phyloP scores from a whole-genome alignment of 2,797 vertebrate species.

The Coregonus suidteri region DNA sequence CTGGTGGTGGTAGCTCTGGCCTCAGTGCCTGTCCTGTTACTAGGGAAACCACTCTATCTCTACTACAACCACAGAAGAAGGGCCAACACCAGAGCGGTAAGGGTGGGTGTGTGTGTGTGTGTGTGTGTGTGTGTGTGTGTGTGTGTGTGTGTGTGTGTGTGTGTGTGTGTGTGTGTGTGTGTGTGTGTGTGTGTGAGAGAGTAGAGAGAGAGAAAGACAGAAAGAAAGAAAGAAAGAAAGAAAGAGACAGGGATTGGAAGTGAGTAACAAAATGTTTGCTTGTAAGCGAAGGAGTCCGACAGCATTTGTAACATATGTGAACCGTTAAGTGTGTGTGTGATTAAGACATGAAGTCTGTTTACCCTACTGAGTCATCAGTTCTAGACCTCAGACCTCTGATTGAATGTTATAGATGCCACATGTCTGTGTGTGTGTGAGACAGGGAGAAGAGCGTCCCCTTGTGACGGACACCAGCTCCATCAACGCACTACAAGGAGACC shows the following conservation, averaged over 20 bases:
- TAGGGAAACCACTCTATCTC: slow-evolving; percentile 77
- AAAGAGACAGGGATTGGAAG: neutral
- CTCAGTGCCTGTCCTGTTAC: slow-evolving; percentile 78
- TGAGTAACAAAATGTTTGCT: neutral
- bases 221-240: neutral
- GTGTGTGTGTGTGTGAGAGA: neutral
- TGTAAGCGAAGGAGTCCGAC: neutral
- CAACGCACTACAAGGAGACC: slow-evolving; percentile 56
- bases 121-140: too few species aligned
- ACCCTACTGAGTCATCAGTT: neutral
- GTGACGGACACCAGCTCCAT: slow-evolving; percentile 62
- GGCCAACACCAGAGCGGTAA: neutral
- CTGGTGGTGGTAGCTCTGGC: slow-evolving; percentile 79
- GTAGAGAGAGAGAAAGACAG: neutral
- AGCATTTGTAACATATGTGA: neutral
- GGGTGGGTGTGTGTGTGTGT: neutral
- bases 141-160: too few species aligned
- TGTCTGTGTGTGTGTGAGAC: slow-evolving; percentile 9
- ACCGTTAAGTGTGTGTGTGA: neutral
- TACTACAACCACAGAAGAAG: slow-evolving; percentile 37
- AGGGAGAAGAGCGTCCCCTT: slow-evolving; percentile 47
- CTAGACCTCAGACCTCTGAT: neutral
- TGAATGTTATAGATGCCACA: neutral
- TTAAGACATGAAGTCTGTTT: neutral
- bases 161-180: too few species aligned